Evolutionary conservation across 2,113 vertebrate genomes (phyloP), one percentile per base, ranked within the genome.

Genomic region (Geothlypis trichas): DNA sequence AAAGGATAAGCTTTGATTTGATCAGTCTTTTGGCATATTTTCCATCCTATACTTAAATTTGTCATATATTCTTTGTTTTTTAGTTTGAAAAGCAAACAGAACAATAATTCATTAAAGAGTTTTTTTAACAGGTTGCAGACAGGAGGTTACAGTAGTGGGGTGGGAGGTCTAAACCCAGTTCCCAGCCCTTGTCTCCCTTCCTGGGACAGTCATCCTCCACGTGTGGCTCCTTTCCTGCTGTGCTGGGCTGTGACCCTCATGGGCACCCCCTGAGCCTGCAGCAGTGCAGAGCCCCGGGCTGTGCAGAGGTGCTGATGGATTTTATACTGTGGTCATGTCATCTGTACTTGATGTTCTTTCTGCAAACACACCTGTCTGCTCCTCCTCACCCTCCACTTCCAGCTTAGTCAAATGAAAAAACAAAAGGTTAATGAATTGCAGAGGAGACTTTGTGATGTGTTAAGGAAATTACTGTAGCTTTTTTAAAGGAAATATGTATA

Each of bases 181-280:
- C 26, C 4, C 10, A 81, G 30, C 20, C 23, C 13, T 65, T 55
- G 22, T 58, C 4, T 84, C 24, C 35, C 35, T 22, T 42, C 10
- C 15, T 23, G 2, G 2, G 30, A 1, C 18, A 12, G 17, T 16
- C 51, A 35, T 39, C 37, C 23, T 33, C 7, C 22, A 4, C 2
- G 0, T 5, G 31, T 3, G 17, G 22, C 65, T 72, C 14, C 27
- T 31, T 33, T 11, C 2, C 13, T 54, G 27, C 42, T 0, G 0
- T 39, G 17, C 52, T 81, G 66, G 44, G 24, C 75, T 67, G 12
- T 51, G 57, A 19, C 26, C 3, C 44, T 74, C 4, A 3, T 1
- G 5, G 35, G 41, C 31, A 39, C 31, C 52, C 46, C 3, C 0
- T 15, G 20, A 39, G 24, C 22, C 49, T 83, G 17, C 20, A 30